phyloP scores from a whole-genome alignment of 2,113 vertebrate species.

The Psilopsiagon aurifrons region DNA sequence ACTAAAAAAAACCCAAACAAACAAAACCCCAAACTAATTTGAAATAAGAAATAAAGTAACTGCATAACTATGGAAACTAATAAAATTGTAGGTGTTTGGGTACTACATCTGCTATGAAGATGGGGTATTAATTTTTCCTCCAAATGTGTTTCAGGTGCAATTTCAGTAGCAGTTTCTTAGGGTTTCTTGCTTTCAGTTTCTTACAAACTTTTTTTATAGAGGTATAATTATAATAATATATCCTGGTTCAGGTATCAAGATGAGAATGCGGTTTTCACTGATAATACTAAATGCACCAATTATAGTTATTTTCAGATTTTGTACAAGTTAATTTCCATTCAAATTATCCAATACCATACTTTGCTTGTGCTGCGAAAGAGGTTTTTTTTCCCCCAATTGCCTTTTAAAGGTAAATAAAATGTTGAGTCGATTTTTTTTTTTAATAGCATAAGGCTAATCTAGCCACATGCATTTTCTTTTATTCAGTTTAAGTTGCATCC shows the following conservation, averaged over 20 bases:
- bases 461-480: not conserved
- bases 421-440: not conserved
- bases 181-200: not conserved
- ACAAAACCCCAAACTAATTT: not conserved
- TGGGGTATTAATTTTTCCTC: not conserved
- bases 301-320: slow-evolving; percentile 26
- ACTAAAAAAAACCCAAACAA: rapidly evolving
- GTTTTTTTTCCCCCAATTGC: rapidly evolving
- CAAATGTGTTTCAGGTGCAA: not conserved
- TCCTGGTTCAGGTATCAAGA: not conserved
- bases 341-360: not conserved
- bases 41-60: not conserved
- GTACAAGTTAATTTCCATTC: not conserved
- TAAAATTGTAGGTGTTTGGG: not conserved
- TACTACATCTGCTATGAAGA: not conserved
- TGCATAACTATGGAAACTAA: not conserved
- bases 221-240: slow-evolving; percentile 9
- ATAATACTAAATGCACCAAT: not conserved
- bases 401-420: not conserved
- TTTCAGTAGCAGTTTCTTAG: not conserved
- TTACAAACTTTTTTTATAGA: not conserved
- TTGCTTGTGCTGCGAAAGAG: not conserved
- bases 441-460: not conserved
- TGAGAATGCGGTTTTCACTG: not conserved
- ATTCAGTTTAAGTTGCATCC: not conserved